These are phyloP conservation scores for Trichacis sp. DNA, from an alignment of 2,888 invertebrate genomes.

Conservation along the genomic window DNA sequence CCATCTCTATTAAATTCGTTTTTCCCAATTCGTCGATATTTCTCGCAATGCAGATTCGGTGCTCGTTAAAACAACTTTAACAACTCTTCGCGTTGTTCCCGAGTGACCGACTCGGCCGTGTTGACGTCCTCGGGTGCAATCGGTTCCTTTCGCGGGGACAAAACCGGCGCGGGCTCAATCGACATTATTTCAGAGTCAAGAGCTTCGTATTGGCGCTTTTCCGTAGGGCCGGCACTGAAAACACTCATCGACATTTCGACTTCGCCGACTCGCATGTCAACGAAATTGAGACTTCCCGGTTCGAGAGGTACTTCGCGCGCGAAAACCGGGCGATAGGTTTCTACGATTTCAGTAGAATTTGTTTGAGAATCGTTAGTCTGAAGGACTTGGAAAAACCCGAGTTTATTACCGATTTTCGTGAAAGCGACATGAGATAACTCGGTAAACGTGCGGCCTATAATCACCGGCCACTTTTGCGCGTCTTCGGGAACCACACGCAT, in stretches of 20 bases:
- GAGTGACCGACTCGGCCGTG: not conserved
- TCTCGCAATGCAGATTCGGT: slow-evolving; percentile 8
- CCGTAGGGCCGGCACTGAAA: no score
- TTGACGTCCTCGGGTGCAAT: slow-evolving; percentile 18
- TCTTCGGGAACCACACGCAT: slow-evolving; percentile 8
- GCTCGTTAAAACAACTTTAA: slow-evolving; percentile 3
- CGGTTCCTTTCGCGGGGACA: slow-evolving; percentile 5
- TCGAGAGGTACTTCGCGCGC: no score
- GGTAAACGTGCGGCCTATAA: slow-evolving; percentile 11
- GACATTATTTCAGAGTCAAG: not conserved
- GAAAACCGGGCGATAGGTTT: not conserved
- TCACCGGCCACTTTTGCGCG: not conserved
- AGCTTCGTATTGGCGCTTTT: not conserved
- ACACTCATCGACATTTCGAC: slow-evolving; percentile 3
- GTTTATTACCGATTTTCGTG: not conserved
- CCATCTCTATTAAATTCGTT: slow-evolving; percentile 14
- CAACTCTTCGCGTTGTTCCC: slow-evolving; percentile 6
- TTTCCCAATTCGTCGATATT: slow-evolving; percentile 13
- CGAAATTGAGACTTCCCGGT: no score
- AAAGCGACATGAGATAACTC: slow-evolving; percentile 15
- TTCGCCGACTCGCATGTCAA: no score
- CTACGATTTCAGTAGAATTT: not conserved
- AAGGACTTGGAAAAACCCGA: not conserved
- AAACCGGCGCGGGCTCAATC: not conserved
- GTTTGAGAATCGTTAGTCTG: not conserved